Percentiles rank a stretch among this genome's conserved stretches.
Conservation (phyloP, 2,113 vertebrate genomes). For the Xiphorhynchus elegans region DNA sequence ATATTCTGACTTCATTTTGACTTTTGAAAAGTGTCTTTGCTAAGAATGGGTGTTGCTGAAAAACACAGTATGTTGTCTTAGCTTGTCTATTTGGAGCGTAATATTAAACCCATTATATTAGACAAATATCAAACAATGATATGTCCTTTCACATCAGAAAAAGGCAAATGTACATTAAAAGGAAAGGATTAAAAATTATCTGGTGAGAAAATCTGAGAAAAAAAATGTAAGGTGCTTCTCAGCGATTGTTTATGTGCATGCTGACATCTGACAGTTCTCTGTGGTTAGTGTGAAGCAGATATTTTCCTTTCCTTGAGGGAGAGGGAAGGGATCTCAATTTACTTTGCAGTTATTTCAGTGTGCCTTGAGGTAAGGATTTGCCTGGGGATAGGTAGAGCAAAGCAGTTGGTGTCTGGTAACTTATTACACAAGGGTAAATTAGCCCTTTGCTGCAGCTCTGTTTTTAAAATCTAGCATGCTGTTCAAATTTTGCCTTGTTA, state of each 20-base stretch:
- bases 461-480: neutral
- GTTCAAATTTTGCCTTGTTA: constrained; percentile 6
- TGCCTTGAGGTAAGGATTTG: neutral
- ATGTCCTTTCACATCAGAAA: neutral
- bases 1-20: neutral
- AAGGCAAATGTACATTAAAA: neutral
- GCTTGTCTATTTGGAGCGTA: neutral
- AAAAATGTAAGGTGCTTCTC: neutral
- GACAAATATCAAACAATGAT: neutral
- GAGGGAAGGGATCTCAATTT: neutral
- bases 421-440: neutral
- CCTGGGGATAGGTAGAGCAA: neutral
- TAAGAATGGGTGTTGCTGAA: neutral
- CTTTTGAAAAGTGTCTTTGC: neutral
- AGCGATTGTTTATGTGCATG: neutral
- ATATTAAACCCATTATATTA: neutral
- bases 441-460: neutral
- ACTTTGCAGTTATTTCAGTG: neutral
- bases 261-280: neutral
- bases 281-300: neutral
- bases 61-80: neutral
- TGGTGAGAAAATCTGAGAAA: neutral
- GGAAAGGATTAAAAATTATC: neutral
- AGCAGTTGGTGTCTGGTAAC: neutral
- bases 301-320: neutral